Percentiles rank a stretch among this genome's conserved stretches.
Conservation (phyloP, 2,797 vertebrate species). For the Psittacula echo region DNA sequence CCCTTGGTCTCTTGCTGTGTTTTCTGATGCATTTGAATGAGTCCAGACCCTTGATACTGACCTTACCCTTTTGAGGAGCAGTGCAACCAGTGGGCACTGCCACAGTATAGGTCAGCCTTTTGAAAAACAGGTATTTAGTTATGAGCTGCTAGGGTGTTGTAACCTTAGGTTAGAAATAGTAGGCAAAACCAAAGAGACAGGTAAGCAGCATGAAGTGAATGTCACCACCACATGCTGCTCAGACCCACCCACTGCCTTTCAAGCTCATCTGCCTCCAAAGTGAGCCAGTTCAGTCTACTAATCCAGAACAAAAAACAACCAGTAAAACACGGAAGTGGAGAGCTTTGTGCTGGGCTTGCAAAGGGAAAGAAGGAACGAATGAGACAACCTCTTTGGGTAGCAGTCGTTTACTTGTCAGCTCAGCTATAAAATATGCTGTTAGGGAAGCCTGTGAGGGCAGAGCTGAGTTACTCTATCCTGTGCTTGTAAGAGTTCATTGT, state of each 20-base stretch:
- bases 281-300: background rate
- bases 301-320: accelerated
- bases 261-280: background rate
- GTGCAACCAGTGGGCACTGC: background rate
- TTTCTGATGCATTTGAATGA: background rate
- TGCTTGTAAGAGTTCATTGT: background rate
- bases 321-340: background rate
- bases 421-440: background rate
- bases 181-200: background rate
- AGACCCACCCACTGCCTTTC: background rate
- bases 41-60: background rate
- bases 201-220: background rate
- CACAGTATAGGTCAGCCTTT: background rate
- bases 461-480: background rate
- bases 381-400: background rate
- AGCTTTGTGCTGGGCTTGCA: background rate
- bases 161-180: background rate
- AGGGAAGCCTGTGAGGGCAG: background rate
- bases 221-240: background rate
- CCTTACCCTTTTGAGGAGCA: background rate
- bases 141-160: background rate
- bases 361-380: background rate
- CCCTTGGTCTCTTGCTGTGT: background rate
- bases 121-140: background rate
- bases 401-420: background rate